Evolutionary conservation across 1,140 invertebrate genomes (phyloP).

Genomic region (Pseudomyrmex sp.): DNA sequence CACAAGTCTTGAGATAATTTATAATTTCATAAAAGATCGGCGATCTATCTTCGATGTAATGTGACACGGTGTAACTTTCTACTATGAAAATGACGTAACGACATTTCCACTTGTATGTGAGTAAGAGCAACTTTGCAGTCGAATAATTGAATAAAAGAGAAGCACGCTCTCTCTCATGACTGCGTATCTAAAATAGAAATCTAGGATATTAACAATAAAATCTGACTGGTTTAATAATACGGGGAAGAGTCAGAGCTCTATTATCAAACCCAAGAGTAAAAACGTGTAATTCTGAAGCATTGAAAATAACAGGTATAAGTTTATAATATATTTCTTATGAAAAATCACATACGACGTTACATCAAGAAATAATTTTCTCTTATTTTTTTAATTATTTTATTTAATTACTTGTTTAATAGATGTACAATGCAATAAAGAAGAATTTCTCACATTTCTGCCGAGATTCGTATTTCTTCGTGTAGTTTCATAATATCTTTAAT

Average conservation of each 20-base stretch:
- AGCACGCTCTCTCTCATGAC: neutral
- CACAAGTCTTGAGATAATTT: slow-evolving; percentile 24
- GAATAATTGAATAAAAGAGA: slow-evolving; percentile 37
- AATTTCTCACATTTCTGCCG: neutral
- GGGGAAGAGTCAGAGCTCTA: slow-evolving; percentile 15
- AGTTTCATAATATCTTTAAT: neutral
- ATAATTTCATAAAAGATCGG: slow-evolving; percentile 39
- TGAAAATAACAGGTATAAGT: slow-evolving; percentile 1
- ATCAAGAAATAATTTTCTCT: slow-evolving; percentile 16
- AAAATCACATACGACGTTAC: neutral
- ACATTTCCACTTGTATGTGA: slow-evolving; percentile 27
- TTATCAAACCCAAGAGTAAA: slow-evolving; percentile 29
- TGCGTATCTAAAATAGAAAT: slow-evolving; percentile 21
- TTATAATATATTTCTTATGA: neutral
- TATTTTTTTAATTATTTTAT: neutral
- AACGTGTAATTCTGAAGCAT: slow-evolving; percentile 8
- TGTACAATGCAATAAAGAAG: neutral
- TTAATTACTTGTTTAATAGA: neutral
- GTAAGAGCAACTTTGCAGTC: slow-evolving; percentile 20
- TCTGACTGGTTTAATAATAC: slow-evolving; percentile 8
- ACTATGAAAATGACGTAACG: slow-evolving; percentile 45
- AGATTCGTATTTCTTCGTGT: neutral
- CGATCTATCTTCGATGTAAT: slow-evolving; percentile 26
- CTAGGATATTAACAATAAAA: slow-evolving; percentile 17
- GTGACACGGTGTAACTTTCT: slow-evolving; percentile 44